Percentiles rank a stretch among this genome's conserved stretches.
Conservation (phyloP, 2,888 invertebrate species). For the Tridacna crocea region DNA sequence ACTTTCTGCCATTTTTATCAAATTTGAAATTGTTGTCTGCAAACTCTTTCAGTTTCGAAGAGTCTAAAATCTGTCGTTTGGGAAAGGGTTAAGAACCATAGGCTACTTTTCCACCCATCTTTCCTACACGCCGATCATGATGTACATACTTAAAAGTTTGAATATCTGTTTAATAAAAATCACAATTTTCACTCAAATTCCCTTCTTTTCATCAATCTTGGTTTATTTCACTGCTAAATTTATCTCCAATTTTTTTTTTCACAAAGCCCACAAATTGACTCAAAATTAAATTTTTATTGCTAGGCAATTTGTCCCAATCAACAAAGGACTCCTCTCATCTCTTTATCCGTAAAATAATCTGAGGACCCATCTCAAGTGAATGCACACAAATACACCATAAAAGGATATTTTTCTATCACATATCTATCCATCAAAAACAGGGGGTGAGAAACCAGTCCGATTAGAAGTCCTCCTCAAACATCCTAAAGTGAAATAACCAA, state of each 20-base stretch:
- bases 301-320: not conserved
- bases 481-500: constrained; percentile 16
- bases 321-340: not conserved
- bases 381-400: not conserved
- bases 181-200: no score
- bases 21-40: no score
- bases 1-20: no score
- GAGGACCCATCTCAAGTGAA: not conserved
- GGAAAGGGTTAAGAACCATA: not conserved
- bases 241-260: no score
- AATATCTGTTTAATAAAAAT: no score
- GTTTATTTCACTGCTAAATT: no score
- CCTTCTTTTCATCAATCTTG: no score
- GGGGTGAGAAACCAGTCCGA: not conserved
- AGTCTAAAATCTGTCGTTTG: no score
- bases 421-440: constrained; percentile 7
- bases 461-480: not conserved
- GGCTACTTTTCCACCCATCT: not conserved
- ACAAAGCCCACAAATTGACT: not conserved
- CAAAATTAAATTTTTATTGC: not conserved
- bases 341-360: not conserved
- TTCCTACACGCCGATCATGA: no score
- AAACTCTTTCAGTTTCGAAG: no score
- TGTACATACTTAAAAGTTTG: no score
- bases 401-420: not conserved